Base-by-base conservation (phyloP, 2,113 vertebrate species). In the Riparia riparia region DNA sequence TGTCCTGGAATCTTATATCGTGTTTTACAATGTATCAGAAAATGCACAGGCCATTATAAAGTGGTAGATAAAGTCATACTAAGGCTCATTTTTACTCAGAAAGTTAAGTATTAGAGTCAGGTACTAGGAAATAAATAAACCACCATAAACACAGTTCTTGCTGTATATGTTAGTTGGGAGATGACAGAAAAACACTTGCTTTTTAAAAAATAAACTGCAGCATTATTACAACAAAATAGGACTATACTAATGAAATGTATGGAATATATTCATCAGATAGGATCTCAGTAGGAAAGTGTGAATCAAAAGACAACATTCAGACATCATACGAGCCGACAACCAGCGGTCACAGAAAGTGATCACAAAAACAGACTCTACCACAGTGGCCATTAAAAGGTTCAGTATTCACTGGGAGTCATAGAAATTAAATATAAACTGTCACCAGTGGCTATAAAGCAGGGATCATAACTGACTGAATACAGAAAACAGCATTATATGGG, bases 311-410 rank as follows among this genome's bases (percentile, higher is more conserved):
- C 25, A n/a, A 29, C 5, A 11, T 81, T 53, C 12, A 49, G 31
- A 56, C n/a, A 54, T 28, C 26, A 26, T 4, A 60, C 1, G 34
- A 71, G 18, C 41, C 54, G 12, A n/a, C 14, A 1, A 7, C 5
- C 17, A 29, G 4, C 10, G 8, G 8, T 64, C 70, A 71, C 24
- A 78, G 9, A 34, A 81, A 79, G 18, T 7, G 7, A 57, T 37
- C 29, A 26, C 13, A 69, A n/a, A 25, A 70, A 39, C 12, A 91
- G 54, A 72, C 8, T 39, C 32, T 22, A 86, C n/a, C 11, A 47
- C 7, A 57, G 9, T 4, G 54, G 14, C 8, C 0, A 1, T 39
- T 25, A 15, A 76, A 74, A 76, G 4, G 2, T 1, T 60, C 11
- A 65, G 10, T 14, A 65, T 37, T 69, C 42, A 84, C 7, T 50